A percentile compares a stretch with the other conserved stretches of the same genome.
Evolutionary conservation across 23 tunicate species (phyloP).

Genomic region (Corella eumyota): DNA sequence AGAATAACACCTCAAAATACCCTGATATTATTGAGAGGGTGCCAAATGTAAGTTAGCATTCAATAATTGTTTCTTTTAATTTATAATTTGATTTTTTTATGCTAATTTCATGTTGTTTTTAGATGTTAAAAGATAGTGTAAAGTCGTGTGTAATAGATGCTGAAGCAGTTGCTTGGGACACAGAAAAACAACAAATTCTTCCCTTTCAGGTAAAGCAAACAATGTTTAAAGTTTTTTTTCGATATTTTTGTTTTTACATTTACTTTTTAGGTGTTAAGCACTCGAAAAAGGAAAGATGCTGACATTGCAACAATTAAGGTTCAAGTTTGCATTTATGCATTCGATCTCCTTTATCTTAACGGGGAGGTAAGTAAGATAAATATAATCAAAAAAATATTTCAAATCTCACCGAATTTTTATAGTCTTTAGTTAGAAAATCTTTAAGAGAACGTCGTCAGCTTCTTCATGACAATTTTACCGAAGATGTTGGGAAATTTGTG

Average conservation of each 20-base stretch:
- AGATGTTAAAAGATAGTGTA: conserved; percentile 58
- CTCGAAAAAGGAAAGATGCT: conserved; percentile 94
- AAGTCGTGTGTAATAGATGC: conserved; percentile 93
- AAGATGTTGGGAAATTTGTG: conserved; percentile 61
- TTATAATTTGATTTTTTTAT: not conserved
- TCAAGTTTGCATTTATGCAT: conserved; percentile 98
- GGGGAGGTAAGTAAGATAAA: conserved; percentile 61
- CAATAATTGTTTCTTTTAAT: not conserved
- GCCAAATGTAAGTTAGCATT: conserved; percentile 30
- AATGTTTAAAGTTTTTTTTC: not conserved
- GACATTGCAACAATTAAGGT: conserved; percentile 80
- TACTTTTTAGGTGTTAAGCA: conserved; percentile 68
- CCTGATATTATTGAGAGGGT: conserved; percentile 88
- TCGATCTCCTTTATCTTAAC: conserved; percentile 87
- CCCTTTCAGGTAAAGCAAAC: conserved; percentile 85
- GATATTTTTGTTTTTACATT: too few relatives aligned
- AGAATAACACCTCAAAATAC: conserved; percentile 94
- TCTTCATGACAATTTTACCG: conserved; percentile 47
- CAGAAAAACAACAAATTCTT: conserved; percentile 62
- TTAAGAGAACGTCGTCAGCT: conserved; percentile 63
- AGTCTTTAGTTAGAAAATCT: conserved; percentile 81
- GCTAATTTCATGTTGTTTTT: not conserved
- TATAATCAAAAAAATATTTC: not conserved
- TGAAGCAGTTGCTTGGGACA: conserved; percentile 99
- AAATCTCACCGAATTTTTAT: too few relatives aligned